Base-by-base conservation (phyloP, 2,888 invertebrate species). In the Gnatocerus cornutus region DNA sequence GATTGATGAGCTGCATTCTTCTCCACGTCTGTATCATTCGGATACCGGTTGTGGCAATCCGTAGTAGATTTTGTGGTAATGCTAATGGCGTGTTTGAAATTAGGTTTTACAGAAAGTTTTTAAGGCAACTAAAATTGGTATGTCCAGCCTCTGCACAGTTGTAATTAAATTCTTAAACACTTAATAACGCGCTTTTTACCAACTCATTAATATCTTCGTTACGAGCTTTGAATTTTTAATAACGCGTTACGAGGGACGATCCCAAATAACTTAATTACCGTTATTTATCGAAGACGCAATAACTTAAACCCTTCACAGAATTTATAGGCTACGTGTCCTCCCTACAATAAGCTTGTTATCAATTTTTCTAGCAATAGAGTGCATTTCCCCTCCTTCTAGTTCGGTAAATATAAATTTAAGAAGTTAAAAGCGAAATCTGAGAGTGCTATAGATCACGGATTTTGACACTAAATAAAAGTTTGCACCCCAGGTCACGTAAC, bases 391-490 rank as follows among this genome's bases (percentile, higher is more conserved):
- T 39, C 50, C 29, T 14, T 50, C 41, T 8, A 41, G 37, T 48
- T 16, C 39, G 39, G 55, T 61, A 55, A 68, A 68, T 68, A 52
- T 68, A 55, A 33, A 43, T 45, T 53, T 61, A 41, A 46, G 39
- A 41, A 58, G 55, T 62, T 68, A 48, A 68, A 50, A 68, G 55
- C 55, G 48, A 48, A 63, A 68, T 56, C 46, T 68, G 58, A 37
- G 62, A 55, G 30, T 50, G 45, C 53, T 13, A 46, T 68, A 68
- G 68, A 61, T 55, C 63, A 62, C 37, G 56, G 56, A 43, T 62
- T 68, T 62, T 68, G 68, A 63, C 56, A 63, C 39, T 48, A 68
- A 68, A 53, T 63, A 68, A 59, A 65, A 59, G 61, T 71, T 71
- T 65, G 55, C 65, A 61, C 59, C 45, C 53, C 65, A 68, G 62